Conservation (phyloP, 35 echinoderm and acorn worm genomes). For the Apostichopus japonicus region DNA sequence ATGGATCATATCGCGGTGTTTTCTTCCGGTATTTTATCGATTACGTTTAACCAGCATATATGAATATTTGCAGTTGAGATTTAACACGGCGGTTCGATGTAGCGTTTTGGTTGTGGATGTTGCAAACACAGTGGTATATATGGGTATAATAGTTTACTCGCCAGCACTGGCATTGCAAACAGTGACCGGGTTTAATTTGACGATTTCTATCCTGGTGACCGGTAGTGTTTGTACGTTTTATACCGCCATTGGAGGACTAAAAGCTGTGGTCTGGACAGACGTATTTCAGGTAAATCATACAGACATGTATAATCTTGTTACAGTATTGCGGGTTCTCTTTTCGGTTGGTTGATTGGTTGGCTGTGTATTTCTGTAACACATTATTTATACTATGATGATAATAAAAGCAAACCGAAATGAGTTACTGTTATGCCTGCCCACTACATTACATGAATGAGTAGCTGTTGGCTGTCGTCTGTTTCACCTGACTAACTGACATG, state of each 20-base stretch:
- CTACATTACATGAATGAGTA: too few relatives aligned
- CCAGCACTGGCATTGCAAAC: slow-evolving; percentile 19
- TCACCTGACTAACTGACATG: too few relatives aligned
- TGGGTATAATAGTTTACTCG: slow-evolving; percentile 11
- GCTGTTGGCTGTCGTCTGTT: too few relatives aligned
- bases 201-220: background rate
- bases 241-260: slow-evolving; percentile 24
- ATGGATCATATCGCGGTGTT: background rate
- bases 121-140: background rate
- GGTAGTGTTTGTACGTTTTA: slow-evolving; percentile 31
- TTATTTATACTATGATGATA: too few relatives aligned
- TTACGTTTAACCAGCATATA: slow-evolving; percentile 24
- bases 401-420: too few relatives aligned
- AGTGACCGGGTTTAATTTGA: background rate
- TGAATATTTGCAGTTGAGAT: slow-evolving; percentile 29
- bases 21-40: slow-evolving; percentile 11
- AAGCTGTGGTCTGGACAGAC: slow-evolving; percentile 35
- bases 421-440: too few relatives aligned
- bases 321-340: too few relatives aligned
- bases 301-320: too few relatives aligned
- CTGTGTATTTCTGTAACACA: too few relatives aligned
- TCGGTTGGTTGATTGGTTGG: too few relatives aligned
- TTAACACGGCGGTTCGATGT: background rate
- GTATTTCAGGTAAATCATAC: slow-evolving; percentile 36
- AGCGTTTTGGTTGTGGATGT: background rate